Percentiles rank a stretch among this genome's conserved stretches.
Conservation (phyloP, 2,113 vertebrate genomes). For the Microtus montanus region DNA sequence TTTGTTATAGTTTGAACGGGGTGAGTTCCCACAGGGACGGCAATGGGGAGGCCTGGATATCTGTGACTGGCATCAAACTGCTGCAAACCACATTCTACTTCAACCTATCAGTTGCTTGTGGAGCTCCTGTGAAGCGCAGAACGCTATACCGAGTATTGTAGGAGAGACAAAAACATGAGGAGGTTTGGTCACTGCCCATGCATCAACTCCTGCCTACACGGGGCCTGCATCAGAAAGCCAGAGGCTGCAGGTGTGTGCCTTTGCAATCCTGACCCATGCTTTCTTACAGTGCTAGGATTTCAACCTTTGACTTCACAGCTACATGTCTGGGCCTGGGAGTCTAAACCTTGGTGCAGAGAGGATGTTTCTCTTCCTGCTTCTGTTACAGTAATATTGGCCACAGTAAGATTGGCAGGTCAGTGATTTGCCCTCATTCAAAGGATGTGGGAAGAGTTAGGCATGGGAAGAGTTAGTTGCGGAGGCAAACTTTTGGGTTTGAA, state of each 20-base stretch:
- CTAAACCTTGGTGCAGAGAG: background rate
- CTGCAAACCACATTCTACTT: slow-evolving; percentile 25
- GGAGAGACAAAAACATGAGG: slow-evolving; percentile 2
- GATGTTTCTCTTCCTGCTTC: slow-evolving; percentile 1
- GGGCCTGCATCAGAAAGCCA: background rate
- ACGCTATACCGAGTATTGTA: background rate
- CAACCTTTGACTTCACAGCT: background rate
- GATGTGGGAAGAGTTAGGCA: background rate
- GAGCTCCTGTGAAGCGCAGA: background rate
- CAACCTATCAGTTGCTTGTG: slow-evolving; percentile 15
- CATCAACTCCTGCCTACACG: background rate
- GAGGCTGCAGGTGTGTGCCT: background rate
- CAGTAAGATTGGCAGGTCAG: background rate
- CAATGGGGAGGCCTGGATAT: background rate
- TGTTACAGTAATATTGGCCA: background rate
- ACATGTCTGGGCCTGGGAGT: background rate
- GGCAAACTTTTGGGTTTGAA: background rate
- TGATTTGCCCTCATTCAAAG: background rate
- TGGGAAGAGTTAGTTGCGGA: background rate
- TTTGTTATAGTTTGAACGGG: slow-evolving; percentile 30
- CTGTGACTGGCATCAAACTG: background rate
- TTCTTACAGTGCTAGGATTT: background rate
- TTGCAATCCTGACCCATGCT: slow-evolving; percentile 1
- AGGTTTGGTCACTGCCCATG: background rate
- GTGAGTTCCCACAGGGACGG: slow-evolving; percentile 21